phyloP scores from a whole-genome alignment of 92 coral and sea anemone species.

The Heliopora coerulea region DNA sequence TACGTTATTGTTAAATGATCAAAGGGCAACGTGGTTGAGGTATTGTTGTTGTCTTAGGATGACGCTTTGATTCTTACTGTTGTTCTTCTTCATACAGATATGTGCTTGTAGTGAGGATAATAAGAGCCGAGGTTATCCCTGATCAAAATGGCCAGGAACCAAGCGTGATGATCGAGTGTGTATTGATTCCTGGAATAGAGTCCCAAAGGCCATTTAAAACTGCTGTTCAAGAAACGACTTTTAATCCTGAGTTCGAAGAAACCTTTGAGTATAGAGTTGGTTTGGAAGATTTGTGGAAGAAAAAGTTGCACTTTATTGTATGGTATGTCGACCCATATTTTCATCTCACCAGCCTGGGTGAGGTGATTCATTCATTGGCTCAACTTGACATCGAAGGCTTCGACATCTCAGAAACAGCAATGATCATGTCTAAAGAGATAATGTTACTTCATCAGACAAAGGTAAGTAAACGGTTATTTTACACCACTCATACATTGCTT shows the following conservation, averaged over 20 bases:
- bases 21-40: too few species aligned
- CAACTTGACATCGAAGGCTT: conserved; percentile 72
- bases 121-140: conserved; percentile 91
- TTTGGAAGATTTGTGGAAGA: conserved; percentile 71
- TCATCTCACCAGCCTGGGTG: conserved; percentile 81
- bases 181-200: conserved; percentile 69
- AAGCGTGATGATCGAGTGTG: conserved; percentile 74
- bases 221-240: conserved; percentile 81
- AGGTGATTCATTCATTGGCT: conserved; percentile 72
- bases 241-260: conserved; percentile 84
- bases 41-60: background rate
- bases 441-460: conserved; percentile 63
- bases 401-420: conserved; percentile 72
- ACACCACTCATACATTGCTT: too few species aligned
- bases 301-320: conserved; percentile 66
- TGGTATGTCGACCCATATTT: conserved; percentile 87
- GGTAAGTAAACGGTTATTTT: background rate
- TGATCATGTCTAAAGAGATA: conserved; percentile 89
- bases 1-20: too few species aligned
- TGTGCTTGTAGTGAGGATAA: conserved; percentile 66
- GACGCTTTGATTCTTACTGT: too few species aligned
- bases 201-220: conserved; percentile 61
- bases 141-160: conserved; percentile 83
- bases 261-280: conserved; percentile 63
- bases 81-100: too few species aligned